phyloP scores from a whole-genome alignment of 2,797 vertebrate genomes.

The Gadopsis marmoratus region DNA sequence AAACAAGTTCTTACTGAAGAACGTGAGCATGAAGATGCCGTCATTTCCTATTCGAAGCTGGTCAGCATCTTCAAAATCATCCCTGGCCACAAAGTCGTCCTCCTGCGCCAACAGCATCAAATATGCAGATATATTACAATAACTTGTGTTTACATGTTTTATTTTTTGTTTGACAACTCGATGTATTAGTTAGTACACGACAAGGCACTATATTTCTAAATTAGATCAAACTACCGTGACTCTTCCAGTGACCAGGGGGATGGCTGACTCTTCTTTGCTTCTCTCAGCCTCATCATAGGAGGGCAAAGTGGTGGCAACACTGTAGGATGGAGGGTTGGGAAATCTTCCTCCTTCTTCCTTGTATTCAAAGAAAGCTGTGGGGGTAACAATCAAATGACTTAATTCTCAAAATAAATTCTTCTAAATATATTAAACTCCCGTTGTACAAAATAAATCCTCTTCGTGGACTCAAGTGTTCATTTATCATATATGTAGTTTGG shows the following conservation, averaged over 20 bases:
- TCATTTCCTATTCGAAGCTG: conserved; percentile 99
- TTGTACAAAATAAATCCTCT: not conserved
- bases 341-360: conserved; percentile 93
- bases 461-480: not conserved
- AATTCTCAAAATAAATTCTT: not conserved
- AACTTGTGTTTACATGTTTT: not conserved
- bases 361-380: conserved; percentile 94
- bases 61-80: conserved; percentile 97
- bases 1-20: conserved; percentile 93
- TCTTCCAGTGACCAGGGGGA: conserved; percentile 93
- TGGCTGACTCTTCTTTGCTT: conserved; percentile 92
- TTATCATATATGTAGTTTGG: not conserved
- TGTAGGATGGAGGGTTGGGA: conserved; percentile 97
- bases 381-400: conserved; percentile 1
- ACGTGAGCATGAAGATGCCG: conserved; percentile 99
- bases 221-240: conserved; percentile 78
- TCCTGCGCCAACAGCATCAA: conserved; percentile 83
- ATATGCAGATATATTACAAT: not conserved
- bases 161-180: not conserved
- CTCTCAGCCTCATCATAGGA: conserved; percentile 97
- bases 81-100: conserved; percentile 94
- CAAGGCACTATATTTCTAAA: not conserved
- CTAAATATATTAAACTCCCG: not conserved
- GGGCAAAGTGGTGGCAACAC: conserved; percentile 95
- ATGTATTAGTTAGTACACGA: not conserved